Conservation (phyloP, 2,888 invertebrate genomes). For the Luperina testacea region DNA sequence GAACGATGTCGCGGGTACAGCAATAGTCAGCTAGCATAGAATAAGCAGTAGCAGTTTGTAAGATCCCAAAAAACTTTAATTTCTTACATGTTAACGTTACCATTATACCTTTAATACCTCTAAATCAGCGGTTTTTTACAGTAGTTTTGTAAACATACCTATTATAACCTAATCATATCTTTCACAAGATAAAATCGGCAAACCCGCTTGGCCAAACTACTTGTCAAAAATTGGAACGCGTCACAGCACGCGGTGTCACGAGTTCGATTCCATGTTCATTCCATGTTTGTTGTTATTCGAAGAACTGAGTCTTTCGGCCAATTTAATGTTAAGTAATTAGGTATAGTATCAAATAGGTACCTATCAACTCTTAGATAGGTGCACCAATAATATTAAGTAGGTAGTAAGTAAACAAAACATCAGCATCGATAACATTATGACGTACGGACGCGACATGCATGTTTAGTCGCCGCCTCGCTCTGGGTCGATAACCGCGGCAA, state of each 20-base stretch:
- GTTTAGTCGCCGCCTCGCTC: constrained; percentile 34
- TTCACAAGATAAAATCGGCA: neutral
- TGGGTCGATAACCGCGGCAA: constrained; percentile 63
- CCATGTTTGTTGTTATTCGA: neutral
- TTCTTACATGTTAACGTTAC: no score
- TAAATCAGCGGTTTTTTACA: neutral
- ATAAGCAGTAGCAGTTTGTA: no score
- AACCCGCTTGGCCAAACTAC: neutral
- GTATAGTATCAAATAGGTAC: neutral
- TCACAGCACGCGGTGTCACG: neutral
- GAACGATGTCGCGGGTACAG: no score
- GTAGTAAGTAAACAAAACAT: constrained; percentile 14
- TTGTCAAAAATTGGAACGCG: neutral
- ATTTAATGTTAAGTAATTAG: neutral
- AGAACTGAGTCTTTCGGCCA: no score
- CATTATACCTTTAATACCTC: no score
- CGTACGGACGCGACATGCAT: constrained; percentile 24
- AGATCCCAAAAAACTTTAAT: no score
- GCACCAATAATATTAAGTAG: neutral
- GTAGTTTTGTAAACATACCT: neutral
- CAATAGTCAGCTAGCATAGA: no score
- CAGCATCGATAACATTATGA: constrained; percentile 21
- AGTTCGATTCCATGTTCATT: constrained; percentile 26
- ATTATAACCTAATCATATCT: neutral
- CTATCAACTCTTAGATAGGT: neutral